Evolutionary conservation across 2,113 vertebrate genomes (phyloP).

Genomic region (Plestiodon gilberti): DNA sequence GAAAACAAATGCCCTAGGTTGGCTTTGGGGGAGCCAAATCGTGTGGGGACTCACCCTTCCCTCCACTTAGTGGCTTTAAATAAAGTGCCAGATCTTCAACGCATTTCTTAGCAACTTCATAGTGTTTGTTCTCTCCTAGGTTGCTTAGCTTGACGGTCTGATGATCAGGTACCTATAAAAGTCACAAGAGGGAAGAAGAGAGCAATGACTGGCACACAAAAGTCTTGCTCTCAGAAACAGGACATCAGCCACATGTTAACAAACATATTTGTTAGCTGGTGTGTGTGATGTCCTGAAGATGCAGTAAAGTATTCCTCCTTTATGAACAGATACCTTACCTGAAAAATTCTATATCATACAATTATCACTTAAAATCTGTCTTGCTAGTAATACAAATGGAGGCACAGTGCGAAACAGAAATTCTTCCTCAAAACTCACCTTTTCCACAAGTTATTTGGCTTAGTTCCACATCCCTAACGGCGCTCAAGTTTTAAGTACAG

Average conservation of each 20-base stretch:
- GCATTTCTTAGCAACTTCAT: constrained; percentile 91
- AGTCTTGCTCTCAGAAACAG: background rate
- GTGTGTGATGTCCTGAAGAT: background rate
- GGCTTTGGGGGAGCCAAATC: background rate
- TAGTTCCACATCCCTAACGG: background rate
- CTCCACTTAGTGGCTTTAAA: constrained; percentile 91
- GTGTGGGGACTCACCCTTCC: constrained; percentile 85
- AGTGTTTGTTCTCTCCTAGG: constrained; percentile 88
- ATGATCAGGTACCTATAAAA: constrained; percentile 86
- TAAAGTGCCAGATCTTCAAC: constrained; percentile 96
- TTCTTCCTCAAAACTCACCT: too few relatives aligned
- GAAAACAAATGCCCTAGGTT: background rate
- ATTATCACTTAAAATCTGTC: background rate
- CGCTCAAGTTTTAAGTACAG: background rate
- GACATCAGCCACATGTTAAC: background rate
- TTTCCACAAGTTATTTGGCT: background rate
- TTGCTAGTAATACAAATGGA: too few relatives aligned
- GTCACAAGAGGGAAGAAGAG: constrained; percentile 11
- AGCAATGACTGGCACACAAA: background rate
- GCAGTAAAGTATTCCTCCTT: background rate
- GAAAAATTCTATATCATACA: background rate
- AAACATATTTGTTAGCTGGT: background rate
- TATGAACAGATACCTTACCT: background rate
- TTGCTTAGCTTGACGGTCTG: constrained; percentile 88
- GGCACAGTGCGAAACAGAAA: too few relatives aligned